Evolutionary conservation across 2,113 vertebrate species (phyloP).

Genomic region (Mormoops blainvillei): DNA sequence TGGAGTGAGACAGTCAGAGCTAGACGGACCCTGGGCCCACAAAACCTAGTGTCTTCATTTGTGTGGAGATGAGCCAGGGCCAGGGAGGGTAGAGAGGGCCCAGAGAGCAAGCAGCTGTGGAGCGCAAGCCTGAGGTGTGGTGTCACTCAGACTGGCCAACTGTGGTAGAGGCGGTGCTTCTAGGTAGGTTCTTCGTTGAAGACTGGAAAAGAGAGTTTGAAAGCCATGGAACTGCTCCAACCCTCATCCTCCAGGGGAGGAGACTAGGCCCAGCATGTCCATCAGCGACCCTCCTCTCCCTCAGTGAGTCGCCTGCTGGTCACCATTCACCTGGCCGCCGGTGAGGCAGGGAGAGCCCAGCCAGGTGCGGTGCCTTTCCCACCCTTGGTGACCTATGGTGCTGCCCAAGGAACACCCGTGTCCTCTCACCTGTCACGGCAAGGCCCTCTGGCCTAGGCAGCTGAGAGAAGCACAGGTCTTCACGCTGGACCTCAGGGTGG

Average conservation of each 20-base stretch:
- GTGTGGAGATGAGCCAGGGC: background rate
- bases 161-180: background rate
- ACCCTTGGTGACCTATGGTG: background rate
- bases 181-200: background rate
- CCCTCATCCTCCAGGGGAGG: background rate
- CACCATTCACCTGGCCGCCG: background rate
- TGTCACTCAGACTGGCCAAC: background rate
- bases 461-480: background rate
- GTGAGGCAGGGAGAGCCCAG: background rate
- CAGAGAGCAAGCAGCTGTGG: fast-evolving
- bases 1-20: background rate
- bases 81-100: no score
- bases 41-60: background rate
- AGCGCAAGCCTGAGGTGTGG: background rate
- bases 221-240: background rate
- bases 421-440: background rate
- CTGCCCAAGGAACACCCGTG: background rate
- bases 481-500: background rate
- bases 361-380: background rate
- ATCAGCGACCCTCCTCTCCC: no score
- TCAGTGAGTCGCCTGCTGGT: background rate
- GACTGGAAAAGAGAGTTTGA: background rate
- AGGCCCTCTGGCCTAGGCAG: background rate
- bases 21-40: background rate
- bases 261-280: background rate